Evolutionary conservation across 2,797 vertebrate genomes (phyloP), one percentile per base, ranked within the genome.

Genomic region (Enteromius thamalakanensis): DNA sequence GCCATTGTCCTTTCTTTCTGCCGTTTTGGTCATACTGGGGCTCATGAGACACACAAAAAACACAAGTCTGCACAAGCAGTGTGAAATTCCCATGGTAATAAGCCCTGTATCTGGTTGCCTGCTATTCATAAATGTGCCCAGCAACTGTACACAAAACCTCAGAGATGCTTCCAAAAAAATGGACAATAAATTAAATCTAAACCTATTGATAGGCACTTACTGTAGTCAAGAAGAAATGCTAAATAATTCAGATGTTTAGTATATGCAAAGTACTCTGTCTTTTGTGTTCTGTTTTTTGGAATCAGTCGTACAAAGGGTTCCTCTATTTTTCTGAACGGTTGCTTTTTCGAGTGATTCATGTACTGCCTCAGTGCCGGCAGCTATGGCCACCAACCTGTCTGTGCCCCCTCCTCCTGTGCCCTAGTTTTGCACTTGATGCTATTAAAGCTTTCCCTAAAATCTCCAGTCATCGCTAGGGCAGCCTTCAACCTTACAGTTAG

Each of bases 291-390:
- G 4, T 76, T 79, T 72, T 64, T 75, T 86, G 72, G 60, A 74
- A 53, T 64, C 67, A 60, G 45, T 80, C 81, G 42, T 29, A 80
- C 67, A 55, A 81, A 81, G 53, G 49, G 68, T 55, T 55, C 14
- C 71, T 79, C 42, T 55, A 32, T 70, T 34, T 80, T 82, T 75
- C 21, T 1, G 84, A 74, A 29, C 76, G 49, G 53, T 86, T 80
- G 80, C 51, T 69, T 42, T 71, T 79, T 72, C 74, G 37, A 81
- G 76, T 86, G 84, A 90, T 92, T 91, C 87, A 89, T 92, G 87
- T 90, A 90, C 88, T 82, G 85, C 79, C 84, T 88, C 85, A 90
- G 82, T 86, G 84, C 88, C 82, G 80, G 84, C 88, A 87, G 87
- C 82, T 86, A 85, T 82, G 79, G 88, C 85, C 64, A 60, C 85